Evolutionary conservation across 2,888 invertebrate species (phyloP).

Genomic region (Campoplex nolae): DNA sequence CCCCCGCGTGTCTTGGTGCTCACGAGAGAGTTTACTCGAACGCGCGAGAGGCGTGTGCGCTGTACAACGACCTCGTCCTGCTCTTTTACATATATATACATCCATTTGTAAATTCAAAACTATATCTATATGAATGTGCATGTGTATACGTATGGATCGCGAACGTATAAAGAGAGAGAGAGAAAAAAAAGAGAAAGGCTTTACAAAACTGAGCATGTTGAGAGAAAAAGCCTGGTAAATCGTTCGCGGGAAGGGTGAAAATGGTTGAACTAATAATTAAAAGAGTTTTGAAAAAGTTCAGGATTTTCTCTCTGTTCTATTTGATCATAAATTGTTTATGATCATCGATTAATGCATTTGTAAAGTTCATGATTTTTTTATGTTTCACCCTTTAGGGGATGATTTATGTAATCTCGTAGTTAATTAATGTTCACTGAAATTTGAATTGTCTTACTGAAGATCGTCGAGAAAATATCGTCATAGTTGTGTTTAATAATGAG

Average conservation of each 20-base stretch:
- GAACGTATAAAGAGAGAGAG: constrained; percentile 37
- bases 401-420: neutral
- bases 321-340: neutral
- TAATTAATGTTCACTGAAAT: neutral
- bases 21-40: constrained; percentile 68
- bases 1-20: constrained; percentile 62
- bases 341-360: neutral
- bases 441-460: neutral
- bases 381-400: neutral
- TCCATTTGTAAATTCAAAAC: neutral
- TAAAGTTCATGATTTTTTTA: neutral
- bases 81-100: neutral
- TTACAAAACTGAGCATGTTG: constrained; percentile 22
- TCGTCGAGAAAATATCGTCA: neutral
- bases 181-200: constrained; percentile 17
- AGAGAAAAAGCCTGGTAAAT: constrained; percentile 44
- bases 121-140: constrained; percentile 11
- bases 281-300: constrained; percentile 9
- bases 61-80: constrained; percentile 67
- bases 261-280: constrained; percentile 20
- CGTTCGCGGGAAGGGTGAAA: constrained; percentile 12
- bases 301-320: neutral
- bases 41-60: constrained; percentile 61
- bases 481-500: neutral
- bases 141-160: constrained; percentile 29